phyloP scores from a whole-genome alignment of 2,797 vertebrate genomes.

The Sorex maritimensis region DNA sequence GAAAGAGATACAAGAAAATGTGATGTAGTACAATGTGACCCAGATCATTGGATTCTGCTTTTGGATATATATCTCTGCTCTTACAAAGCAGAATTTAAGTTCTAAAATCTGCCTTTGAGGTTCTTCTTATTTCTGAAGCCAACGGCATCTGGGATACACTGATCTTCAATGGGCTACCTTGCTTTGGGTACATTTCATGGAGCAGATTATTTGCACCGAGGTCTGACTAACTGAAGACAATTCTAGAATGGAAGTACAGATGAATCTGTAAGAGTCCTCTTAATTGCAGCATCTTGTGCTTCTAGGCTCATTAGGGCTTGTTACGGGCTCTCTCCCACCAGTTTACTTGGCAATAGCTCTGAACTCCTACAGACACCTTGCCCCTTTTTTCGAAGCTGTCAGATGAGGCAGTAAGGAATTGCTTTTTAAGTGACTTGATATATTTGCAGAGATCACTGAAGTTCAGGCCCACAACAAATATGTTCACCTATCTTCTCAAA shows the following conservation, averaged over 20 bases:
- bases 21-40: fast-evolving
- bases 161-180: neutral
- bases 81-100: neutral
- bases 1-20: neutral
- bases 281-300: neutral
- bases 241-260: neutral
- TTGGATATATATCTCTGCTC: neutral
- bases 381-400: constrained; percentile 44
- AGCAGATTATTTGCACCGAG: neutral
- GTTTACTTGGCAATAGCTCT: neutral
- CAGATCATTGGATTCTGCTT: neutral
- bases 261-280: neutral
- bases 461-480: constrained; percentile 69
- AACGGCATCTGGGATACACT: neutral
- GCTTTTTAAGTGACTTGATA: constrained; percentile 77
- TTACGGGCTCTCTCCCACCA: neutral
- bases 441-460: constrained; percentile 79
- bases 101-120: constrained; percentile 11
- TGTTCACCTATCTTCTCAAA: constrained; percentile 71
- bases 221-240: neutral
- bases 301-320: neutral
- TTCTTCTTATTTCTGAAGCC: neutral
- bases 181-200: neutral
- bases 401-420: constrained; percentile 65
- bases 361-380: neutral